These are phyloP conservation scores for Kobus ellipsiprymnus DNA, from an alignment of 2,113 vertebrate genomes.

Conservation along the genomic window DNA sequence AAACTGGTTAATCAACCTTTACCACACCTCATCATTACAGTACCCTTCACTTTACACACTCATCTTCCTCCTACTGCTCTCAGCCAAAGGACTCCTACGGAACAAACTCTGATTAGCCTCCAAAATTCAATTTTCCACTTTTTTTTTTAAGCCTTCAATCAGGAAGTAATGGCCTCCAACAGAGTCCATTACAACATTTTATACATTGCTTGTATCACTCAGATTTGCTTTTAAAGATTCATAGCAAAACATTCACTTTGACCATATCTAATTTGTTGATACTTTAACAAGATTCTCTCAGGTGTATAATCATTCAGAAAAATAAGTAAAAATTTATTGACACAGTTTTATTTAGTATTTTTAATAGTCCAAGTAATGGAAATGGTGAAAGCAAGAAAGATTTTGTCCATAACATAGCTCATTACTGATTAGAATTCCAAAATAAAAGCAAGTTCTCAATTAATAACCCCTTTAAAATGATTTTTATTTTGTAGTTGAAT, in stretches of 20 bases:
- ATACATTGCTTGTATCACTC: neutral
- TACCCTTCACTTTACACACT: neutral
- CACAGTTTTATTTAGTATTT: neutral
- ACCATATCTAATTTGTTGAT: neutral
- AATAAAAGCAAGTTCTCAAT: slow-evolving; percentile 47
- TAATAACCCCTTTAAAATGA: slow-evolving; percentile 39
- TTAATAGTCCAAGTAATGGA: neutral
- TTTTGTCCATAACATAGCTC: neutral
- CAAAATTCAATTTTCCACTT: neutral
- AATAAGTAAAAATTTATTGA: neutral
- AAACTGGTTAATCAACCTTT: neutral
- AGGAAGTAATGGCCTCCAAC: neutral
- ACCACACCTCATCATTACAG: neutral
- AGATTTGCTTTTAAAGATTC: neutral
- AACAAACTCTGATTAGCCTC: neutral
- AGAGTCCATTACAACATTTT: neutral
- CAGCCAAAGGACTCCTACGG: neutral
- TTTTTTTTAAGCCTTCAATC: neutral
- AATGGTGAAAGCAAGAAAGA: neutral
- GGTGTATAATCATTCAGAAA: neutral
- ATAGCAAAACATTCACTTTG: neutral
- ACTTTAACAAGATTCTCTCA: neutral
- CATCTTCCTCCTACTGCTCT: neutral
- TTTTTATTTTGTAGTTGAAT: slow-evolving; percentile 18
- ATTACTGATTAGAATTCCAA: slow-evolving; percentile 39